phyloP scores from a whole-genome alignment of 2,113 vertebrate genomes.

The Lepisosteus osseus region DNA sequence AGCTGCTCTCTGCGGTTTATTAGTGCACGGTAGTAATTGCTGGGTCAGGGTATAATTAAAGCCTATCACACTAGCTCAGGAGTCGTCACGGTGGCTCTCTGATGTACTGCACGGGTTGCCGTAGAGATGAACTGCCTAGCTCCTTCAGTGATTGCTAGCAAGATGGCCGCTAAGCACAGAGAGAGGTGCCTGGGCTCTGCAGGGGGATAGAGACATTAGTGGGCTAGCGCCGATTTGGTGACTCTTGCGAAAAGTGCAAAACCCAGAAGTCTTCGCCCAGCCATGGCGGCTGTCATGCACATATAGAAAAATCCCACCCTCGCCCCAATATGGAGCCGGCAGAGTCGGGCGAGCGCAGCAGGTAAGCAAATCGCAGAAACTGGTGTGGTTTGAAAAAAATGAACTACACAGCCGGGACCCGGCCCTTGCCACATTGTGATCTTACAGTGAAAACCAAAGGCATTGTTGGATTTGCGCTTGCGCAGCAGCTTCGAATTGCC shows the following conservation, averaged over 20 bases:
- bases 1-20: too few species aligned
- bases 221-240: slow-evolving; percentile 28
- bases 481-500: slow-evolving; percentile 34
- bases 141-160: slow-evolving; percentile 66
- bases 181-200: slow-evolving; percentile 57
- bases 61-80: slow-evolving; percentile 8
- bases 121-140: slow-evolving; percentile 62
- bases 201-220: slow-evolving; percentile 61
- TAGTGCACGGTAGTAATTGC: background rate
- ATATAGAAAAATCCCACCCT: slow-evolving; percentile 40
- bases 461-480: slow-evolving; percentile 32
- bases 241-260: slow-evolving; percentile 59
- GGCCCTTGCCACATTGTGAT: slow-evolving; percentile 60
- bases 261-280: slow-evolving; percentile 26
- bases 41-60: slow-evolving; percentile 10
- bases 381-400: slow-evolving; percentile 39
- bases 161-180: slow-evolving; percentile 70
- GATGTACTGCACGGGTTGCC: slow-evolving; percentile 48
- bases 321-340: slow-evolving; percentile 67
- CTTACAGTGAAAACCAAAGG: slow-evolving; percentile 33
- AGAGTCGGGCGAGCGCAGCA: slow-evolving; percentile 63
- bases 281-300: slow-evolving; percentile 65
- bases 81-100: slow-evolving; percentile 29
- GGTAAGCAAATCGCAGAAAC: slow-evolving; percentile 55
- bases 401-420: slow-evolving; percentile 59